These are phyloP conservation scores for Rhyacophila evoluta DNA, from an alignment of 2,888 invertebrate species.

Conservation along the genomic window DNA sequence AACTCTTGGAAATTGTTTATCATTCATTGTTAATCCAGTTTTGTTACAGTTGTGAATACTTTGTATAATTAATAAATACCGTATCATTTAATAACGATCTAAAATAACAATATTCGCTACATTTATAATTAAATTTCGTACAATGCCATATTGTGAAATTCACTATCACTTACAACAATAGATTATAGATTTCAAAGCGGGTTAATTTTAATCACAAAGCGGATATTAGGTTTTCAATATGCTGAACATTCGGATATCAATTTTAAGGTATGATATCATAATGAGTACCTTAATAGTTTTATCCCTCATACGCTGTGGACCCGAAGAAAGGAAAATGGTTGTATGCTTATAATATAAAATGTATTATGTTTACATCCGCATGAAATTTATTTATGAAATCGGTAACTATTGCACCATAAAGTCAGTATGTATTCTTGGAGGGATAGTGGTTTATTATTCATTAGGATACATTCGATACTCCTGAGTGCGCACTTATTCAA, in stretches of 20 bases:
- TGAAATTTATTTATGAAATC: slow-evolving; percentile 14
- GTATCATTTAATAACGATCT: too few species aligned
- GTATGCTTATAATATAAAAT: background rate
- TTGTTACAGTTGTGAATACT: too few species aligned
- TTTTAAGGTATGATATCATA: slow-evolving; percentile 1
- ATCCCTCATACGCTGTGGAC: background rate
- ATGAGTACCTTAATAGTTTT: slow-evolving; percentile 8
- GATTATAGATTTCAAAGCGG: background rate
- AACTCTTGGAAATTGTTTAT: too few species aligned
- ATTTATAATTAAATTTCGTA: too few species aligned
- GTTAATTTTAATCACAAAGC: background rate
- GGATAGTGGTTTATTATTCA: slow-evolving; percentile 6
- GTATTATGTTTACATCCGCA: slow-evolving; percentile 9
- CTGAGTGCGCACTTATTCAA: too few species aligned
- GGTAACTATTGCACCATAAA: slow-evolving; percentile 19
- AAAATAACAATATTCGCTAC: too few species aligned
- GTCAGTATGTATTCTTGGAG: background rate
- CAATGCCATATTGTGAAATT: too few species aligned
- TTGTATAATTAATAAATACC: too few species aligned
- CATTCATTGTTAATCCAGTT: too few species aligned
- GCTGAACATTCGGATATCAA: background rate
- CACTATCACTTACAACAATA: background rate
- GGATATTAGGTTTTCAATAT: background rate
- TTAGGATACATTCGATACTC: background rate
- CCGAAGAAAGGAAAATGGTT: background rate